A percentile compares a stretch with the other conserved stretches of the same genome.
Conservation (phyloP, 2,797 vertebrate species). For the Alectoris magna region DNA sequence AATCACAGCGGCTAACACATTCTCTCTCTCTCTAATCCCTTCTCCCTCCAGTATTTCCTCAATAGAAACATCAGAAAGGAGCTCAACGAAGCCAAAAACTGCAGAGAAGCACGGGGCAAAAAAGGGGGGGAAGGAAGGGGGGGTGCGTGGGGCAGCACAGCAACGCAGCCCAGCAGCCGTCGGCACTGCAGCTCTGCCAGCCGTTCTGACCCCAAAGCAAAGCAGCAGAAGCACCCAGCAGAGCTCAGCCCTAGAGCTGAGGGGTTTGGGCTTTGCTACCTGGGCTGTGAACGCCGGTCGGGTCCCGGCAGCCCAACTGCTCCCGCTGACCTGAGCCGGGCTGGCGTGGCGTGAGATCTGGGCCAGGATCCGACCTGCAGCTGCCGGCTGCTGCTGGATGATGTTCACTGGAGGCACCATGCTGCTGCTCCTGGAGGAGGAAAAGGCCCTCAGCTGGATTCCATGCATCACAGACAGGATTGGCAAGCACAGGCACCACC, state of each 20-base stretch:
- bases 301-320: slow-evolving; percentile 79
- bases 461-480: accelerated
- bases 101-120: too few relatives aligned
- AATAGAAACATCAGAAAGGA: not conserved
- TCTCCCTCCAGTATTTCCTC: not conserved
- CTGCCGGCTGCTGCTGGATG: slow-evolving; percentile 80
- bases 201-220: too few relatives aligned
- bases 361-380: slow-evolving; percentile 89
- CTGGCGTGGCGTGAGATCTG: slow-evolving; percentile 92
- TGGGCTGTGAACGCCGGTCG: slow-evolving; percentile 86
- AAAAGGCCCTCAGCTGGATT: not conserved
- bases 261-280: slow-evolving; percentile 70
- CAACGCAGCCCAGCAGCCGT: too few relatives aligned
- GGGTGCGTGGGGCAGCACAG: too few relatives aligned
- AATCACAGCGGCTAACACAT: not conserved
- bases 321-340: slow-evolving; percentile 78
- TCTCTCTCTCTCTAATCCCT: too few relatives aligned
- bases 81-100: too few relatives aligned
- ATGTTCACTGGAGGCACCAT: slow-evolving; percentile 84
- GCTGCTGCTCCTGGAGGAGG: slow-evolving; percentile 79
- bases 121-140: too few relatives aligned
- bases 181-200: not conserved
- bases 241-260: not conserved
- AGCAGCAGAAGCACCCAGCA: not conserved
- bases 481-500: accelerated